Evolutionary conservation across 2,888 invertebrate species (phyloP).

Genomic region (Phrixothrix hirtus): DNA sequence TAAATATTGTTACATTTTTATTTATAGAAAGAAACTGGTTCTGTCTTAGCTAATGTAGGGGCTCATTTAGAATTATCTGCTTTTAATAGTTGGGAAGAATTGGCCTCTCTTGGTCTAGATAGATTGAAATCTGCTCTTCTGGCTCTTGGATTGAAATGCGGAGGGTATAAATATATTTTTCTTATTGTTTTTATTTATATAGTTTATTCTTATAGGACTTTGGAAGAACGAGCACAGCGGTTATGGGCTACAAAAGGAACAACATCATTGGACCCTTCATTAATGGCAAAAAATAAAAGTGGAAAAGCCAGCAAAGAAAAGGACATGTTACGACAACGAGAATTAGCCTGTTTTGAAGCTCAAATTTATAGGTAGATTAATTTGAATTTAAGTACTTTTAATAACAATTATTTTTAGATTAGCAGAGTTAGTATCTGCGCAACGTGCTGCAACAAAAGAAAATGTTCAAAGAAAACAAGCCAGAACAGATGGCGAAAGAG

Average conservation of each 20-base stretch:
- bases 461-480: conserved; percentile 99
- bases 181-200: conserved; percentile 6
- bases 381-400: conserved; percentile 35
- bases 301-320: conserved; percentile 66
- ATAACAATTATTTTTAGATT: conserved; percentile 59
- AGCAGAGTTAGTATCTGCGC: conserved; percentile 80
- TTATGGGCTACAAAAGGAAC: conserved; percentile 95
- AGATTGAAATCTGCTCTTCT: conserved; percentile 95
- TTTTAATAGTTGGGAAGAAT: conserved; percentile 95
- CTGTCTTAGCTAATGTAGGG: conserved; percentile 90
- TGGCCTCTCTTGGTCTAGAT: conserved; percentile 95
- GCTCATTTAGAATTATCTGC: conserved; percentile 98
- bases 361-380: conserved; percentile 85
- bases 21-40: conserved; percentile 70
- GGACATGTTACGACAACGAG: conserved; percentile 75
- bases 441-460: conserved; percentile 90
- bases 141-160: conserved; percentile 96
- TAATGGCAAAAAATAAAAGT: conserved; percentile 88
- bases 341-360: conserved; percentile 85
- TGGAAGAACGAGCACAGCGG: conserved; percentile 96
- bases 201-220: conserved; percentile 61
- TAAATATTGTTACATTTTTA: conserved; percentile 2
- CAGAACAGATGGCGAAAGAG: conserved; percentile 88
- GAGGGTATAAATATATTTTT: conserved; percentile 65
- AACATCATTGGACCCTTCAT: conserved; percentile 85